Evolutionary conservation across 64 coral and sea anemone genomes (phyloP), one percentile per base, ranked within the genome.

Genomic region (Porites australiensis): DNA sequence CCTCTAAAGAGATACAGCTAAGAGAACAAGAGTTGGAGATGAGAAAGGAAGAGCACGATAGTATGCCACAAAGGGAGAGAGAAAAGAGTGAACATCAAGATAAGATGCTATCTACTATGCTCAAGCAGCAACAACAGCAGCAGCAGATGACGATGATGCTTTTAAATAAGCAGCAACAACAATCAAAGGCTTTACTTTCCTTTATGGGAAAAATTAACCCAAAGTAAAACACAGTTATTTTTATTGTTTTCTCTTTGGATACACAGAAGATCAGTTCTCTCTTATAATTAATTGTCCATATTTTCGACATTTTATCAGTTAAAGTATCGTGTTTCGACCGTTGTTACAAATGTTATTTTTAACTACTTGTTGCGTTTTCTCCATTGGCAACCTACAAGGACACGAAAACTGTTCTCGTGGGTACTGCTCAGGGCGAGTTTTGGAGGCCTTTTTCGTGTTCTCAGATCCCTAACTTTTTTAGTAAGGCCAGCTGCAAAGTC

Each of bases 331-430:
- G 64, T 67, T 67, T 67, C 64, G 64, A 67, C 64, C 64, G 64
- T 67, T 67, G 64, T 67, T 67, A 67, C 15, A 67, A 67, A 18
- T 67, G 64, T 67, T 67, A 67, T 67, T 67, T 67, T 67, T 67
- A 67, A 13, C 64, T 67, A 60, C 64, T 67, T 67, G 13, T 67
- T 16, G 64, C 21, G 64, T 67, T 67, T 67, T 67, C 64, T 67
- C 64, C 64, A 67, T 67, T 67, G 64, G 64, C 64, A 67, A 67
- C 64, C 64, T 67, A 67, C 64, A 67, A 67, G 64, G 64, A 67
- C 64, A n/a, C 15, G 64, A 67, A 67, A 67, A 67, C 14, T 67
- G n/a, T 67, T 37, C 64, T 67, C 64, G 2, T 67, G 64, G 2
- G 64, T 67, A 67, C 64, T 67, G 64, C 18, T 67, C 64, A 16